phyloP scores from a whole-genome alignment of 2,888 invertebrate genomes.

The Malthinus seriepunctatus region DNA sequence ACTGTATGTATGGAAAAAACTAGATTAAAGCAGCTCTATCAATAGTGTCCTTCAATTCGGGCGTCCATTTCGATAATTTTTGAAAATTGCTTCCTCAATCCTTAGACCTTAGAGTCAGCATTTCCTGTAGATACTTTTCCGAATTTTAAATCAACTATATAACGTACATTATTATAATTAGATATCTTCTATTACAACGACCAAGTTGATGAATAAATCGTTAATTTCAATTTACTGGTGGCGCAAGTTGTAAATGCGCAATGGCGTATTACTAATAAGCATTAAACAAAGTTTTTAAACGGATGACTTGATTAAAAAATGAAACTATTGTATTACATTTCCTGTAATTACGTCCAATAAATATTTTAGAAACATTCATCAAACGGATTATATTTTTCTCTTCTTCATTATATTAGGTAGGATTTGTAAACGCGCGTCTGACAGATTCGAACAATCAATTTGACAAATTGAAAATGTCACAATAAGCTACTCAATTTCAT shows the following conservation, averaged over 20 bases:
- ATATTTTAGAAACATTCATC: not conserved
- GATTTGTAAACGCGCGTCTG: not conserved
- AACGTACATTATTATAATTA: too few relatives aligned
- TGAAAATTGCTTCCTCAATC: too few relatives aligned
- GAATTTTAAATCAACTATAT: too few relatives aligned
- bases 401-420: not conserved
- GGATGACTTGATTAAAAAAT: constrained; percentile 42
- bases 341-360: constrained; percentile 30
- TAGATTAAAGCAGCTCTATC: too few relatives aligned
- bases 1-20: too few relatives aligned
- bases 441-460: constrained; percentile 1
- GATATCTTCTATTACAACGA: not conserved
- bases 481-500: constrained; percentile 13
- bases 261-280: constrained; percentile 29
- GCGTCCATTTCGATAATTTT: too few relatives aligned
- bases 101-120: too few relatives aligned
- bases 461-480: constrained; percentile 16
- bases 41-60: too few relatives aligned
- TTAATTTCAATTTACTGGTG: constrained; percentile 14
- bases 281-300: constrained; percentile 35
- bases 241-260: constrained; percentile 33
- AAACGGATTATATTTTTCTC: not conserved
- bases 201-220: too few relatives aligned
- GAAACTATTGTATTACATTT: constrained; percentile 39
- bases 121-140: too few relatives aligned